Evolutionary conservation across 2,113 vertebrate genomes (phyloP).

Genomic region (Aptenodytes patagonicus): DNA sequence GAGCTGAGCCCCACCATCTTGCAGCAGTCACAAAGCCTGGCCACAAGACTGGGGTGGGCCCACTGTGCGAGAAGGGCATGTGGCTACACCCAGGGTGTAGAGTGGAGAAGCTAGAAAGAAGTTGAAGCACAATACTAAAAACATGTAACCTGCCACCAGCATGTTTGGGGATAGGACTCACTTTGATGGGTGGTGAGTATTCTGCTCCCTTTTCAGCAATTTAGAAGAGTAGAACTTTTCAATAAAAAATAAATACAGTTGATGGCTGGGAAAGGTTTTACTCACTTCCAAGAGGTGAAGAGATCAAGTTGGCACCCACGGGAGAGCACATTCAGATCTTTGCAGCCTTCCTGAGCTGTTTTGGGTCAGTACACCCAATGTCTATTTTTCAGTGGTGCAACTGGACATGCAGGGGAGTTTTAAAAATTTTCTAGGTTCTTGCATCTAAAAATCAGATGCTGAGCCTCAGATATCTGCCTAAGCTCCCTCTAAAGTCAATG

Average conservation of each 20-base stretch:
- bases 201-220: neutral
- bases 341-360: neutral
- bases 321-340: neutral
- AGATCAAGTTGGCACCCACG: neutral
- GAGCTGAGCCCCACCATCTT: neutral
- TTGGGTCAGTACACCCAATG: too few species aligned
- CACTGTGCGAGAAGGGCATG: accelerated
- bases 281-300: neutral
- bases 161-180: neutral
- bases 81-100: neutral
- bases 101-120: neutral
- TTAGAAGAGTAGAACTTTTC: neutral
- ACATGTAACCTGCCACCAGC: neutral
- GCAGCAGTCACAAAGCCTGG: neutral
- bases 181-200: too few species aligned
- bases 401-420: neutral
- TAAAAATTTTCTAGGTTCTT: neutral
- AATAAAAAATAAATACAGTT: neutral
- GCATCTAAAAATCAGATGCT: neutral
- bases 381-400: neutral
- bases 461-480: neutral
- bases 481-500: neutral
- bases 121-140: neutral
- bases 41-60: neutral
- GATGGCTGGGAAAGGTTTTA: neutral